A percentile compares a stretch with the other conserved stretches of the same genome.
These are phyloP conservation scores for Catagonus wagneri DNA, from an alignment of 2,113 vertebrate species.

Conservation along the genomic window DNA sequence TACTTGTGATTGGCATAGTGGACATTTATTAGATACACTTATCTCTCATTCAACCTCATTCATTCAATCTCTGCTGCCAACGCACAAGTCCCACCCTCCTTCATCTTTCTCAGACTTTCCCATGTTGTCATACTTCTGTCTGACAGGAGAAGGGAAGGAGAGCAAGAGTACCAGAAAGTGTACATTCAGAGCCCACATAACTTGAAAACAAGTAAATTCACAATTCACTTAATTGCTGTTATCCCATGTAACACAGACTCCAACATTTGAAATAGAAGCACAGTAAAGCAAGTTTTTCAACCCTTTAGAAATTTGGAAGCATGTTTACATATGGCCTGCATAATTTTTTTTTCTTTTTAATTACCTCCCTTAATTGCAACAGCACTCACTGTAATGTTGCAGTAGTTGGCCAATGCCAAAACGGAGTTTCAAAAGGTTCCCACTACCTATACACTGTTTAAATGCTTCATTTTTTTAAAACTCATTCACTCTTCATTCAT, in stretches of 20 bases:
- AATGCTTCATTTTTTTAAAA: not conserved
- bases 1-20: not conserved
- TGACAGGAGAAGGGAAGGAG: not conserved
- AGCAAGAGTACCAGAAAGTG: not conserved
- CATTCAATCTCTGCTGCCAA: not conserved
- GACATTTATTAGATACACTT: not conserved
- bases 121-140: not conserved
- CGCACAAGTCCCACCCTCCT: not conserved
- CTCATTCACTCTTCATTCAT: not conserved
- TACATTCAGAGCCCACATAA: not conserved
- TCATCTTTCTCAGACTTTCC: not conserved
- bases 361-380: fast-evolving
- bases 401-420: not conserved
- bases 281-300: not conserved
- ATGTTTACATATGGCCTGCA: not conserved
- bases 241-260: not conserved
- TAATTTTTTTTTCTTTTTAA: not conserved
- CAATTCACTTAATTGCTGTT: not conserved
- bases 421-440: not conserved
- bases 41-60: no score
- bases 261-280: not conserved
- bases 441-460: not conserved
- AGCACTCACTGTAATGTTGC: not conserved
- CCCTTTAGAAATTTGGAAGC: not conserved
- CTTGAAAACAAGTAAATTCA: not conserved